Evolutionary conservation across 2,888 invertebrate genomes (phyloP), one percentile per base, ranked within the genome.

Genomic region (Dexiosoma caninum): DNA sequence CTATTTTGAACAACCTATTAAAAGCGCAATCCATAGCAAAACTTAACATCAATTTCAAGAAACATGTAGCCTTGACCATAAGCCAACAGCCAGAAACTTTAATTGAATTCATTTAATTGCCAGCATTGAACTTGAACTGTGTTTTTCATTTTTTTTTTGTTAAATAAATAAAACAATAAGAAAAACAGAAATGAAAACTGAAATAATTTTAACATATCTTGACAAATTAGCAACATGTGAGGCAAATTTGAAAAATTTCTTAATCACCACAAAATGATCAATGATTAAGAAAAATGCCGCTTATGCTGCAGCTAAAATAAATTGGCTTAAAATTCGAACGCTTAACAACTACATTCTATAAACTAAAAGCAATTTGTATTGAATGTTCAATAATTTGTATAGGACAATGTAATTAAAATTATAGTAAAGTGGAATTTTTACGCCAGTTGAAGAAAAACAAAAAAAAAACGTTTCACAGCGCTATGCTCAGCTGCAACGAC

Each of bases 141-240:
- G n/a, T 16, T 6, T 19, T n/a, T 3, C 8, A 19, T n/a, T 51
- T 23, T 0, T 23, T 19, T 3, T 19, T 27, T 1, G 5, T 8
- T 32, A 40, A 19, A 40, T 32, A 16, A 35, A 46, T 19, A 32
- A 27, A 32, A 16, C 32, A 19, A 27, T 5, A 44, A 6, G n/a
- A n/a, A 7, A 62, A 44, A 37, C 14, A 5, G n/a, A 46, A 70
- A 42, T n/a, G 27, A 66, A 66, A 16, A 30, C 8, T 3, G 8
- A 37, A 46, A 49, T 35, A 59, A 64, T 62, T 46, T 57, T 21
- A 71, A 59, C 64, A 74, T 81, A 46, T n/a, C 72, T 74, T 81
- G 81, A 81, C 81, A 81, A 81, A 81, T 81, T 77, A 67, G 72
- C 78, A 83, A 82, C 83, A 83, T 83, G 81, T 82, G 78, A 76